A percentile compares a stretch with the other conserved stretches of the same genome.
These are phyloP conservation scores for Seira sanloemensis DNA, from an alignment of 2,888 invertebrate genomes.

Conservation along the genomic window DNA sequence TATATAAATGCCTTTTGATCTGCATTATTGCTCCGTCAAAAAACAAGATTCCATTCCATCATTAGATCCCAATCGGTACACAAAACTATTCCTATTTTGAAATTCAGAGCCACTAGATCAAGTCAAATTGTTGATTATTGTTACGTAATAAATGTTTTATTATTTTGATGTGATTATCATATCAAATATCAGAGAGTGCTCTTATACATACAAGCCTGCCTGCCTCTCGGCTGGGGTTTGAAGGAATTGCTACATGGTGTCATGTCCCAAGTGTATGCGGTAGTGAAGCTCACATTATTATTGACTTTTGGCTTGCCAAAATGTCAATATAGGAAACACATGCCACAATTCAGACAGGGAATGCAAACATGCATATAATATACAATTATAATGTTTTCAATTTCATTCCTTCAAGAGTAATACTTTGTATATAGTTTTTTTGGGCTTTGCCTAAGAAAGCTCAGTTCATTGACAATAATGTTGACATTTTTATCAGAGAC, in stretches of 20 bases:
- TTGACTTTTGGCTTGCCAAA: neutral
- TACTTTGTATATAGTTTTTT: too few relatives aligned
- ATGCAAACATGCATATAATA: neutral
- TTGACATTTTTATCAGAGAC: neutral
- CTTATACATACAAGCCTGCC: neutral
- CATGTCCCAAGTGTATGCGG: neutral
- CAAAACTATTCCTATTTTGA: neutral
- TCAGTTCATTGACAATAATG: neutral
- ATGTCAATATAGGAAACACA: neutral
- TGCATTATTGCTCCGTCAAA: too few relatives aligned
- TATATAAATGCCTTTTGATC: too few relatives aligned
- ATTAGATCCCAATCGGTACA: neutral
- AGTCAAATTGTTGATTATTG: neutral
- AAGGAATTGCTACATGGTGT: neutral
- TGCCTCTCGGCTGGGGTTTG: neutral
- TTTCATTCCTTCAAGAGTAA: too few relatives aligned
- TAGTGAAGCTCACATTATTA: neutral
- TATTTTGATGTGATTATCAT: neutral
- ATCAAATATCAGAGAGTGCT: neutral
- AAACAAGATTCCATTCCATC: neutral
- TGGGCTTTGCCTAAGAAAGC: neutral
- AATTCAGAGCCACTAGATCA: neutral
- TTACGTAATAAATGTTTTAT: neutral
- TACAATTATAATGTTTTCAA: neutral
- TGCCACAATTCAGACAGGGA: neutral